Evolutionary conservation across 2,113 vertebrate species (phyloP), one percentile per base, ranked within the genome.

Genomic region (Pipra filicauda): DNA sequence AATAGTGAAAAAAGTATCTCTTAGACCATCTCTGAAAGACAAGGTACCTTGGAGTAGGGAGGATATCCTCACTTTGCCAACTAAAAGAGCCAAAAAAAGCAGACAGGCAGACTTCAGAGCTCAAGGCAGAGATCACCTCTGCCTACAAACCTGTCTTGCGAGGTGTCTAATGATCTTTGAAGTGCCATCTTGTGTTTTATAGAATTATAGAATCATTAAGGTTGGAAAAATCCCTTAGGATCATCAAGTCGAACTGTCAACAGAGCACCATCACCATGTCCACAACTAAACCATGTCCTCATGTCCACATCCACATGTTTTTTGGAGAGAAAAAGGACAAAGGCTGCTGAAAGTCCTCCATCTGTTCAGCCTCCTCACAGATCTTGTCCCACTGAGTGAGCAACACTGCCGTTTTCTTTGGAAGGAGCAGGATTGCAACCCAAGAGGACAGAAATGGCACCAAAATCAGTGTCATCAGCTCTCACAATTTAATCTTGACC

Each of bases 331-430:
- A 59, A 65, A 65, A 39, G n/a, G 51, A 44, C 6, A 39, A 61
- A 71, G 46, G 18, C n/a, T 73, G 31, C n/a, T 83, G 49, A 46
- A 89, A 73, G n/a, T 46, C 59, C 41, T 66, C 12, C 11, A 21
- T 1, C n/a, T 20, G 16, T 11, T 35, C 26, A 44, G 52, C 33
- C 35, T 81, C 3, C 35, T 67, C 0, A 0, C 22, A 39, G 52
- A 17, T 43, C 39, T 30, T 19, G 15, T 65, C 49, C 69, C 23
- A 5, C 18, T 12, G 39, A 7, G 1, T 33, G 11, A 72, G 12
- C 0, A 0, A 15, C 30, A 21, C 22, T 44, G 17, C 24, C 13
- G 0, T 66, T 76, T 73, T 57, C 46, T 86, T 84, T 57, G 43
- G 28, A 26, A 46, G 67, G 43, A 49, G 58, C n/a, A 49, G n/a